Evolutionary conservation across 1,140 invertebrate genomes (phyloP).

Genomic region (Trachelipus rathkii): DNA sequence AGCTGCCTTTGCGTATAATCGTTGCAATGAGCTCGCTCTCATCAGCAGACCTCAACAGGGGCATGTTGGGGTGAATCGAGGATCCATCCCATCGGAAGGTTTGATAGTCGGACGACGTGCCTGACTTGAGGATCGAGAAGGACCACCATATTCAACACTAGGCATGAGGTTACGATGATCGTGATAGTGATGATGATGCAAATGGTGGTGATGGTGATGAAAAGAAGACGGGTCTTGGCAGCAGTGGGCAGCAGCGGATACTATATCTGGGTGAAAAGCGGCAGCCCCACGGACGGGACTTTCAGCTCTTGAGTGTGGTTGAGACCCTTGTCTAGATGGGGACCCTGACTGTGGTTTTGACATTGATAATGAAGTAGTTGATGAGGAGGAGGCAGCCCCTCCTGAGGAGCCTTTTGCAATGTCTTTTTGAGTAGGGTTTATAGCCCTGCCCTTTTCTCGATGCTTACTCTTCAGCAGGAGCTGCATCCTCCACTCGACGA

Average conservation of each 20-base stretch:
- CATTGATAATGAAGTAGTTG: conserved; percentile 26
- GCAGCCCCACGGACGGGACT: conserved; percentile 36
- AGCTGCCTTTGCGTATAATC: conserved; percentile 30
- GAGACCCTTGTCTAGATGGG: conserved; percentile 23
- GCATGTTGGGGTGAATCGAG: conserved; percentile 43
- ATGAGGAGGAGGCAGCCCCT: conserved; percentile 29
- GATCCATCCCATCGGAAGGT: conserved; percentile 39
- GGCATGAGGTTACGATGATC: conserved; percentile 28
- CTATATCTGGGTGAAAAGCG: conserved; percentile 42
- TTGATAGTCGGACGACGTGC: conserved; percentile 31
- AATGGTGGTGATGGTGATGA: conserved; percentile 42
- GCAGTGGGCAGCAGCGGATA: conserved; percentile 29
- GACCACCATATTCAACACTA: conserved; percentile 25
- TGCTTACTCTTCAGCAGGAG: conserved; percentile 43
- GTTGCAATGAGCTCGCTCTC: conserved; percentile 32
- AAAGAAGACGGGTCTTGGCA: conserved; percentile 34
- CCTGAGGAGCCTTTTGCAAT: conserved; percentile 20
- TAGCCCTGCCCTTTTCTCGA: conserved; percentile 1
- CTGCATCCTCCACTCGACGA: conserved; percentile 45
- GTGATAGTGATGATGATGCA: conserved; percentile 35
- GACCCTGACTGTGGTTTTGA: conserved; percentile 27
- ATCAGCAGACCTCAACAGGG: conserved; percentile 39
- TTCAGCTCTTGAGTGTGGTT: conserved; percentile 25
- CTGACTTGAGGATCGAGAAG: conserved; percentile 27
- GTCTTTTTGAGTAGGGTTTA: conserved; percentile 11